These are phyloP conservation scores for Oryzaephilus surinamensis DNA, from an alignment of 1,140 invertebrate genomes.

Conservation along the genomic window DNA sequence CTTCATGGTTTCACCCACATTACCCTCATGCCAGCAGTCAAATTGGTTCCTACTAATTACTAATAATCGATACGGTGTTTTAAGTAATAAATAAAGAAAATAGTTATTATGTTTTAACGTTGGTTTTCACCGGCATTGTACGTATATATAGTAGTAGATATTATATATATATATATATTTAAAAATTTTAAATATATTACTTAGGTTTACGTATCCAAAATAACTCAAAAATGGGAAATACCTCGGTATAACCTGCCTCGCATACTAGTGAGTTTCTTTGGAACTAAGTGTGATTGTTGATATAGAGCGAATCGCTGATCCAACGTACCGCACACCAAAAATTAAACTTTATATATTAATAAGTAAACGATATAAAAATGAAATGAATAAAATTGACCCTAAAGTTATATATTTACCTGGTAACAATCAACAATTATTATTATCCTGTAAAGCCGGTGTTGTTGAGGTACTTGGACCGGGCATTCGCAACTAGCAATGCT, in stretches of 20 bases:
- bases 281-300: conserved; percentile 58
- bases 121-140: conserved; percentile 36
- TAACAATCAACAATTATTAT: too few species aligned
- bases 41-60: conserved; percentile 43
- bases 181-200: conserved; percentile 38
- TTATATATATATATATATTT: conserved; percentile 39
- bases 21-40: conserved; percentile 38
- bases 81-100: conserved; percentile 34
- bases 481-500: conserved; percentile 28
- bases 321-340: conserved; percentile 4
- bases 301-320: conserved; percentile 25
- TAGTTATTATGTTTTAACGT: conserved; percentile 38
- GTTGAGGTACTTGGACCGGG: too few species aligned
- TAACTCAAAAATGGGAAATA: conserved; percentile 56
- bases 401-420: too few species aligned
- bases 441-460: too few species aligned
- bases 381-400: too few species aligned
- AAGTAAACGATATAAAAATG: too few species aligned
- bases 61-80: conserved; percentile 39
- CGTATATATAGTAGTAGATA: conserved; percentile 38
- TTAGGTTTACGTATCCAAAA: conserved; percentile 55
- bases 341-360: too few species aligned
- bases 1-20: conserved; percentile 12
- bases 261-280: conserved; percentile 60
- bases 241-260: conserved; percentile 53